Evolutionary conservation across 2,797 vertebrate species (phyloP), one percentile per base, ranked within the genome.

Genomic region (Falco peregrinus): DNA sequence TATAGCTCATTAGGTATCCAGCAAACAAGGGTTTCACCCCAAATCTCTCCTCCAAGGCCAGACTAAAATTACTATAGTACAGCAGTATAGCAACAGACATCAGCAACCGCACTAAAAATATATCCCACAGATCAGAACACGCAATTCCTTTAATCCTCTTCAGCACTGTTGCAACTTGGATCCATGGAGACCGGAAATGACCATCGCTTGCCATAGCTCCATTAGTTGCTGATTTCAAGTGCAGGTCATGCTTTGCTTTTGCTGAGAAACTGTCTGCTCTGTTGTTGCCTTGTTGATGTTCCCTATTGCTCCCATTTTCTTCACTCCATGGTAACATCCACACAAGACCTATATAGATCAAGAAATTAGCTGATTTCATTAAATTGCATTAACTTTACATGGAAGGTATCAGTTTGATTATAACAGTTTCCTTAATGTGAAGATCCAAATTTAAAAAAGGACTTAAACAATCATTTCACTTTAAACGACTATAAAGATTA

Each of bases 11-110:
- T 25, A 99, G 97, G 89, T 99, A 99, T 48, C 99, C 99, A 0
- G 99, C 98, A 24, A 97, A 96, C 97, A 98, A 98, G 18, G 99
- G 99, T 90, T 98, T 98, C 39, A 99, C 96, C 9, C 97, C 98
- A 91, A 99, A 99, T 73, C 99, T 99, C 97, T 99, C 99, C 97
- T 99, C 99, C 98, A 99, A 98, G 28, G 99, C 99, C 96, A 99
- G 95, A 63, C 98, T 98, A 95, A 99, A 99, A 96, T 99, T 99
- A 83, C 99, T 99, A 24, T 99, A 98, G 96, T 99, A 99, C 7
- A 99, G 98, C 98, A 99, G 98, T 91, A 99, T 98, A 4, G 99
- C 97, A 64, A 99, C 33, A 11, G 98, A 99, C 99, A 99, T 99
- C 80, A 99, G 97, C 47, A 99, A 97, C 41, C 99, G 99, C 83